Percentiles rank a stretch among this genome's conserved stretches.
Evolutionary conservation across 2,888 invertebrate species (phyloP).

Genomic region (Caenorhabditis afra): DNA sequence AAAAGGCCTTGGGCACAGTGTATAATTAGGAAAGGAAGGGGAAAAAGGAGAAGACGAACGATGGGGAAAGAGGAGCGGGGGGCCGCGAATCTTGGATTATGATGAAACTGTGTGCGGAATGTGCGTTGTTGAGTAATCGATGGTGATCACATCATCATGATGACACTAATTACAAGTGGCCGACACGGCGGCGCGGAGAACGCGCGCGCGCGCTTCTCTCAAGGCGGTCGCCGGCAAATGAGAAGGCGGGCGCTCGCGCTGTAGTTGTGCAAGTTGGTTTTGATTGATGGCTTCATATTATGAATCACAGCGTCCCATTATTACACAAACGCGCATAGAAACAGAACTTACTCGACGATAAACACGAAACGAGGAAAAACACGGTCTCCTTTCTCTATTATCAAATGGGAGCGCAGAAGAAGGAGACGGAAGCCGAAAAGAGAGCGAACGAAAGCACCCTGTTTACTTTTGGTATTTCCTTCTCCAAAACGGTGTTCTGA

Average conservation of each 20-base stretch:
- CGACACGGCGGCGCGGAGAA: neutral
- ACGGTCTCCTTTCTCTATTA: neutral
- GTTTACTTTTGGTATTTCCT: slow-evolving; percentile 46
- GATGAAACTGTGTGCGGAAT: slow-evolving; percentile 1
- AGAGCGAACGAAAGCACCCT: neutral
- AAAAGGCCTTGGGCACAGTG: slow-evolving; percentile 9
- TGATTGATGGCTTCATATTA: slow-evolving; percentile 41
- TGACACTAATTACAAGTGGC: slow-evolving; percentile 52
- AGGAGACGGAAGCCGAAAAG: neutral
- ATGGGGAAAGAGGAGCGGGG: neutral
- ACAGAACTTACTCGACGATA: neutral
- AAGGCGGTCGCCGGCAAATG: slow-evolving; percentile 14
- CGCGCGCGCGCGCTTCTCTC: neutral
- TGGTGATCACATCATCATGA: slow-evolving; percentile 27
- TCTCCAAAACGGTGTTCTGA: slow-evolving; percentile 15
- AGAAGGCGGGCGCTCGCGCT: neutral
- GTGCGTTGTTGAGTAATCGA: neutral
- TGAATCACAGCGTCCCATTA: neutral
- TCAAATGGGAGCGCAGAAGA: neutral
- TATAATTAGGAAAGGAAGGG: slow-evolving; percentile 5
- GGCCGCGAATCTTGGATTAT: neutral
- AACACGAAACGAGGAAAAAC: neutral
- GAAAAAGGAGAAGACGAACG: too few relatives aligned
- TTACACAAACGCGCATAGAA: slow-evolving; percentile 11
- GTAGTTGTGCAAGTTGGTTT: slow-evolving; percentile 28